phyloP scores from a whole-genome alignment of 2,113 vertebrate species.

The Nycticebus coucang region DNA sequence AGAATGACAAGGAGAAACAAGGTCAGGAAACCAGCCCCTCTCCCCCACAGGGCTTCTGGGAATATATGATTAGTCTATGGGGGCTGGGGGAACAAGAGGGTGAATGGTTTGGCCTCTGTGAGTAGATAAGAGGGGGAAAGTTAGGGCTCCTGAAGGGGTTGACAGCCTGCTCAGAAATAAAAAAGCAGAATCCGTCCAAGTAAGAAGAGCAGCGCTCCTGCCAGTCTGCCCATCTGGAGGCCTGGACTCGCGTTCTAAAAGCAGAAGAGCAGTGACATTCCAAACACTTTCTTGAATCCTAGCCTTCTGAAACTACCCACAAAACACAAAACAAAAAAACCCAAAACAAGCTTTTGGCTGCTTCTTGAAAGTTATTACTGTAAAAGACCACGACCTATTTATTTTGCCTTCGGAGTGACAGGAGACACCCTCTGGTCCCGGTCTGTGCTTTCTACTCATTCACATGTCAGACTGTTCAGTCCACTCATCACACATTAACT shows the following conservation, averaged over 20 bases:
- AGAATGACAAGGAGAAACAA: neutral
- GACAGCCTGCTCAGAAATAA: neutral
- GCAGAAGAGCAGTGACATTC: neutral
- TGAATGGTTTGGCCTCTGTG: neutral
- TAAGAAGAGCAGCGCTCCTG: neutral
- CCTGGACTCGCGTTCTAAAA: neutral
- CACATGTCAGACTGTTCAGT: neutral
- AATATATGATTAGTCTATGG: neutral
- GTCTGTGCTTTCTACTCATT: neutral
- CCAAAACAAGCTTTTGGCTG: neutral
- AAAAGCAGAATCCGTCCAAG: neutral
- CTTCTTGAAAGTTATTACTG: neutral
- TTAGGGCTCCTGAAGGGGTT: neutral
- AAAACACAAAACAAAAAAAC: neutral
- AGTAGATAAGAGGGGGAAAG: neutral
- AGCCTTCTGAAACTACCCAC: neutral
- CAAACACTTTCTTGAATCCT: neutral
- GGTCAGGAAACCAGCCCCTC: neutral
- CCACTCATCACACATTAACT: neutral
- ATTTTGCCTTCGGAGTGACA: neutral
- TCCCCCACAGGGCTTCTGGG: neutral
- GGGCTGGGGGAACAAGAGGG: accelerated
- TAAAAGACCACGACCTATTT: neutral
- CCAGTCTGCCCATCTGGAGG: neutral
- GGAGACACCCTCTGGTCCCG: neutral